Evolutionary conservation across 2,888 invertebrate genomes (phyloP), one percentile per base, ranked within the genome.

Genomic region (Drosophila engyochracea): DNA sequence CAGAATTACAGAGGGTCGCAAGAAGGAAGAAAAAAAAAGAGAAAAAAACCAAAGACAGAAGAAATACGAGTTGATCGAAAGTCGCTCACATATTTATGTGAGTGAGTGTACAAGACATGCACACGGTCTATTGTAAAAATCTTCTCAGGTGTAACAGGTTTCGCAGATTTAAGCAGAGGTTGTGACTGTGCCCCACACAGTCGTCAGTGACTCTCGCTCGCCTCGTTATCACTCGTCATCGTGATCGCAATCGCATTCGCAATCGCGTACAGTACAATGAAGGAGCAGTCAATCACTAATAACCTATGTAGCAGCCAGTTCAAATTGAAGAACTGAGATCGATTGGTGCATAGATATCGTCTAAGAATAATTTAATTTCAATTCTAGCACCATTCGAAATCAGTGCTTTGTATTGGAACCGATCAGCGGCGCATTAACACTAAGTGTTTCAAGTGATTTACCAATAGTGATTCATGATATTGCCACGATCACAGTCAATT

Each of bases 381-480:
- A 86, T 85, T 92, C 92, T 92, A 92, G 92, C 92, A 92, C 92
- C 92, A 92, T 92, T 92, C 92, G 92, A 92, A 92, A 92, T 92
- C 92, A 92, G 92, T 92, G 92, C 92, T 92, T 92, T 91, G 88
- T 87, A 91, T 88, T 90, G 85, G 90, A 90, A 82, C 74, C 76
- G 72, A 74, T 80, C 87, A 85, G 49, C 87, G 76, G 54, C 53
- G 53, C 41, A 63, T 76, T 16, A 14, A 12, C 19, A 37, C 12
- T 54, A 57, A 62, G 39, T 65, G 44, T 59, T 49, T 31, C 3
- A 49, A 60, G 71, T 64, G 72, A 33, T 58, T 7, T 22, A 47
- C 14, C 12, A 57, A 53, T 58, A 30, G 54, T 63, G 58, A 22
- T 37, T 19, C 16, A 22, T 5, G 22, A 25, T 31, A 10, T 37